Evolutionary conservation across 2,888 invertebrate species (phyloP), one percentile per base, ranked within the genome.

Genomic region (Seladonia tumulorum): DNA sequence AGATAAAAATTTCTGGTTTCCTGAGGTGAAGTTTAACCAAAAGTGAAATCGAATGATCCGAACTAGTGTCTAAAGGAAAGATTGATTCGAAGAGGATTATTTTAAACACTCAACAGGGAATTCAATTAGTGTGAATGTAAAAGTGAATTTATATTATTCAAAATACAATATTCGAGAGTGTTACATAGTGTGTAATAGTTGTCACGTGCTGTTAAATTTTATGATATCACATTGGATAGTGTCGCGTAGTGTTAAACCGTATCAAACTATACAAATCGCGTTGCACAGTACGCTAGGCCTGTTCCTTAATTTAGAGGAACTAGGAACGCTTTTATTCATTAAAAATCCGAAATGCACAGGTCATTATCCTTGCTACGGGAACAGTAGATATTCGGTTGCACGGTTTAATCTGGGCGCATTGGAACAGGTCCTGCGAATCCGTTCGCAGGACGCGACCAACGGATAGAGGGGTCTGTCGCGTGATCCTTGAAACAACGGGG

Each of bases 401-500:
- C 16, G 25, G 25, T n/a, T n/a, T 68, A 68, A 68, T 42, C 39
- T 68, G 68, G 22, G 22, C 22, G 68, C 68, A 68, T 68, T 68
- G 39, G 68, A 35, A 25, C 29, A 29, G 57, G 47, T 29, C 63
- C 47, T 22, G 53, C 5, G 60, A 76, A 80, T 75, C 81, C 73
- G 79, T 83, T 85, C 74, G 76, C 68, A 75, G 74, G 70, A 81
- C 74, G 76, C 81, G 42, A 77, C 79, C 18, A 8, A 29, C 35
- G 42, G 76, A 70, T 74, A 83, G 49, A 83, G 49, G 82, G 73
- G 68, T 53, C 74, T 84, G 82, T 89, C 81, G 86, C 82, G 86
- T 86, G 90, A 86, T 83, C 76, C 78, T 72, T 53, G 77, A 70
- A 77, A 85, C 86, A 76, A 87, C 81, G 73, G 70, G 68, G 81